Base-by-base conservation (phyloP, 2,888 invertebrate species). In the Timandra comae region DNA sequence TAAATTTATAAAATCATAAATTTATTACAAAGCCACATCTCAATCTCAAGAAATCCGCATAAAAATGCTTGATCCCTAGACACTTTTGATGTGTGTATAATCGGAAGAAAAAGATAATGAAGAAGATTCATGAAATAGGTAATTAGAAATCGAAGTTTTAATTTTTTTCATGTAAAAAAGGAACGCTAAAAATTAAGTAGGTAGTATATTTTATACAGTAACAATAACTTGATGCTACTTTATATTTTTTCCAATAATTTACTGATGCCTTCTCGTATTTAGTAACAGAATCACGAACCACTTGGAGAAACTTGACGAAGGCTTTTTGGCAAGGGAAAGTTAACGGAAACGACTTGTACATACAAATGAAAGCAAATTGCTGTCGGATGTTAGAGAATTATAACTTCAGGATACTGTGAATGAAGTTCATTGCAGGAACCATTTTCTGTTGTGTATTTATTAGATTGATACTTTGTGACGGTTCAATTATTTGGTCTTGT, bases 241-340 rank as follows among this genome's bases (percentile, higher is more conserved):
- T 43, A 45, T 45, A 43, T 43, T 38, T 38, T 30, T 33, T 32
- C 32, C 40, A 30, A 51, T 45, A 51, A 63, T 62, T 59, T 55
- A 56, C 52, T 46, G 54, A 51, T 47, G 41, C 38, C 39, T 46
- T 48, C 25, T 32, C 55, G n/a, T n/a, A 62, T 70, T 81, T 63
- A 41, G 73, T 68, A 84, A 68, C 64, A 57, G 65, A 70, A 72
- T 80, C 81, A 82, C 81, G 82, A 61, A 72, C 45, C 72, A 68
- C 73, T 74, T 72, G 67, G 65, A 70, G 69, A 55, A 73, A 82
- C 73, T 81, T 79, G 77, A 77, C 76, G 81, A 81, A 82, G 80
- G 76, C 75, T 74, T 77, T 72, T 74, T 67, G 69, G 67, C 63
- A 60, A 70, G 71, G 69, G 69, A 75, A 80, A 72, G 66, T 75